These are phyloP conservation scores for Cardiocondyla obscurior DNA, from an alignment of 1,140 invertebrate species.

Conservation along the genomic window DNA sequence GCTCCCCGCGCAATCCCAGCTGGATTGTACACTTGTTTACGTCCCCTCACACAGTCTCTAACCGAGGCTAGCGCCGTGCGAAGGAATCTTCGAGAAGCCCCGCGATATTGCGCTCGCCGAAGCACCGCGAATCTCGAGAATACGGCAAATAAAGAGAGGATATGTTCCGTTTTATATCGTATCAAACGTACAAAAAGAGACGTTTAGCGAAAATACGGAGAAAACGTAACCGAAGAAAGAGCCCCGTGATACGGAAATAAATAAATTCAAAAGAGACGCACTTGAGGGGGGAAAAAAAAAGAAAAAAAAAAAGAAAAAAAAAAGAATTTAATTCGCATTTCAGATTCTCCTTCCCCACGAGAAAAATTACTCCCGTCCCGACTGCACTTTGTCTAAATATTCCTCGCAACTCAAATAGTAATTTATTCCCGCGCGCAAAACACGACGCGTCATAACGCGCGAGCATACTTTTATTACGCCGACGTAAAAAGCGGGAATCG, in stretches of 20 bases:
- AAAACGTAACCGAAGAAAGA: neutral
- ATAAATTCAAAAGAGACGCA: no score
- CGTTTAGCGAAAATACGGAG: neutral
- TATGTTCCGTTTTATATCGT: neutral
- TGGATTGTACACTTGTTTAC: conserved; percentile 58
- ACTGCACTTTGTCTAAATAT: neutral
- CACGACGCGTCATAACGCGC: no score
- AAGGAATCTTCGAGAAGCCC: neutral
- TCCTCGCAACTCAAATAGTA: neutral
- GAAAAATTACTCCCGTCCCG: neutral
- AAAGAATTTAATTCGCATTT: neutral
- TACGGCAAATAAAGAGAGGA: neutral
- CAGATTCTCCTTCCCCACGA: neutral
- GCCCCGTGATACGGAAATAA: neutral
- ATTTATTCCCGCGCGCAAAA: neutral
- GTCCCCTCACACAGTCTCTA: conserved; percentile 1
- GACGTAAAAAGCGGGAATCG: neutral
- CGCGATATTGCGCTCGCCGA: no score
- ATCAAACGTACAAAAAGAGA: neutral
- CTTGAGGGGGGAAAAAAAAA: no score
- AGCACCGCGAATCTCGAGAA: neutral
- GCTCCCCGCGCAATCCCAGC: conserved; percentile 51
- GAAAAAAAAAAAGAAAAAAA: no score
- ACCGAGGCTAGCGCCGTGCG: neutral
- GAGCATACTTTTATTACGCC: neutral